phyloP scores from a whole-genome alignment of 2,113 vertebrate species.

The Orcinus orca region DNA sequence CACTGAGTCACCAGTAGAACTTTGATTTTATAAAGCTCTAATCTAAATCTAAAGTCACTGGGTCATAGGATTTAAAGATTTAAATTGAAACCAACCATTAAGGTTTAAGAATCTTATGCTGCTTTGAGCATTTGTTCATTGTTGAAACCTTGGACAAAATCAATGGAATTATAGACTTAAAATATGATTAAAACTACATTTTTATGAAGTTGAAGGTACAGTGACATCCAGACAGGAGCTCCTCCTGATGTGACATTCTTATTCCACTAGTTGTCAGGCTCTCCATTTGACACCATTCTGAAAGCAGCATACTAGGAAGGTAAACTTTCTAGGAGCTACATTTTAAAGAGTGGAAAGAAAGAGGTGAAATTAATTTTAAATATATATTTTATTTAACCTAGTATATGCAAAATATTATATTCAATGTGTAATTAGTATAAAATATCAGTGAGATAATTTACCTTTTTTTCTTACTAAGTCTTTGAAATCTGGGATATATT shows the following conservation, averaged over 20 bases:
- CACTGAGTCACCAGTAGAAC: not conserved
- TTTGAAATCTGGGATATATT: not conserved
- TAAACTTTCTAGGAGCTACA: not conserved
- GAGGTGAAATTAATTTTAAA: constrained; percentile 20
- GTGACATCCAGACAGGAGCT: not conserved
- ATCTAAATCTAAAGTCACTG: not conserved
- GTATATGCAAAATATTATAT: not conserved
- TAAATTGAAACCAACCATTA: not conserved
- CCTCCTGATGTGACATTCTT: not conserved
- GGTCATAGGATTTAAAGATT: constrained; percentile 19
- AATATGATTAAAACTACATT: not conserved
- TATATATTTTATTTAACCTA: not conserved
- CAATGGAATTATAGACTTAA: not conserved
- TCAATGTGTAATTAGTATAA: not conserved
- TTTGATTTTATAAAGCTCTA: constrained; percentile 6
- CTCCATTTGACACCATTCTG: not conserved
- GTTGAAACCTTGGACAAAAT: constrained; percentile 28
- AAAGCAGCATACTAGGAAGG: not conserved
- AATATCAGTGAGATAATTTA: not conserved
- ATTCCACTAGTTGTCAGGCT: not conserved
- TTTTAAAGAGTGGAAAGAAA: constrained; percentile 1
- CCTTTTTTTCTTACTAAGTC: not conserved
- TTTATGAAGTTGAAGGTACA: not conserved
- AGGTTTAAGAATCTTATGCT: not conserved
- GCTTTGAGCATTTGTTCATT: not conserved